These are phyloP conservation scores for Exaiptasia diaphana DNA, from an alignment of 64 coral and sea anemone species.

Conservation along the genomic window DNA sequence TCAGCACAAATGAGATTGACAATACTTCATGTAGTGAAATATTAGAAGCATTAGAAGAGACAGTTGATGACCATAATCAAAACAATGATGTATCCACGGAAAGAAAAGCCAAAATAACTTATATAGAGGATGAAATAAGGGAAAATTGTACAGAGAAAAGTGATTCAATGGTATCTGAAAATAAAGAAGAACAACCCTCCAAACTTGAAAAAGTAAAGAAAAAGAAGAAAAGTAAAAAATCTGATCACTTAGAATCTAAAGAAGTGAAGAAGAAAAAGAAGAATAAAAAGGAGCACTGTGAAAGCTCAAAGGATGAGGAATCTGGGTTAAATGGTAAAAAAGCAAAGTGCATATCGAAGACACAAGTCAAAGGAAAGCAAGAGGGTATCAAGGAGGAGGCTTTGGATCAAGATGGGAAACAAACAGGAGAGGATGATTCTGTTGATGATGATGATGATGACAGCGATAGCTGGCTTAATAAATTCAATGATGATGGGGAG, in stretches of 20 bases:
- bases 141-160: not conserved
- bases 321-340: not conserved
- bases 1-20: not conserved
- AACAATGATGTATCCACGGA: too few relatives aligned
- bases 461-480: constrained; percentile 65
- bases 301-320: constrained; percentile 28
- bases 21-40: too few relatives aligned
- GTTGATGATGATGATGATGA: constrained; percentile 27
- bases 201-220: not conserved
- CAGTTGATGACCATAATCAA: too few relatives aligned
- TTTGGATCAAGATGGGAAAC: not conserved
- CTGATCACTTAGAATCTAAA: not conserved
- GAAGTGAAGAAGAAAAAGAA: constrained; percentile 62
- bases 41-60: too few relatives aligned
- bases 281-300: constrained; percentile 51
- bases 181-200: not conserved
- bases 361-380: not conserved
- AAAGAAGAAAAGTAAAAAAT: not conserved
- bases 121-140: not conserved
- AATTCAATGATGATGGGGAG: constrained; percentile 77
- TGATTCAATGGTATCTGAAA: not conserved
- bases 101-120: too few relatives aligned
- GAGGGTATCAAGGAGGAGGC: not conserved
- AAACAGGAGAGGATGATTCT: not conserved
- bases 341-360: not conserved